A percentile compares a stretch with the other conserved stretches of the same genome.
phyloP scores from a whole-genome alignment of 2,113 vertebrate species.

The Chitala chitala region DNA sequence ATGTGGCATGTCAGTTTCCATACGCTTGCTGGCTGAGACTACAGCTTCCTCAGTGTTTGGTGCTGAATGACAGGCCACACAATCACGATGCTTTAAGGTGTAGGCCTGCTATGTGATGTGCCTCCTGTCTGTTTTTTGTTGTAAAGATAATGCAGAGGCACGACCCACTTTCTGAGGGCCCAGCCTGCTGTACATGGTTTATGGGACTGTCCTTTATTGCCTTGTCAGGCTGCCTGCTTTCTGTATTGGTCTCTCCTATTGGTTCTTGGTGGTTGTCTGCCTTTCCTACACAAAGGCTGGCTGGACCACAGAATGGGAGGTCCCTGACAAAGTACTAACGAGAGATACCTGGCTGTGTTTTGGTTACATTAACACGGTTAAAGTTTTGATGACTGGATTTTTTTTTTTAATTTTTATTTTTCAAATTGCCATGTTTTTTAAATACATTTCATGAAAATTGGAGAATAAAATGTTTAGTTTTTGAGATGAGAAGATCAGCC shows the following conservation, averaged over 20 bases:
- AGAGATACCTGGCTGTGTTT: background rate
- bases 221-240: background rate
- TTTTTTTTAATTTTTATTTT: background rate
- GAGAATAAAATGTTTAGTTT: background rate
- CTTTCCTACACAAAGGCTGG: background rate
- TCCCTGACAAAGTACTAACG: background rate
- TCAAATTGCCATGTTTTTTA: background rate
- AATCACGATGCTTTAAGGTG: background rate
- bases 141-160: background rate
- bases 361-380: background rate
- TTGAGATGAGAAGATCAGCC: background rate
- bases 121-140: background rate
- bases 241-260: background rate
- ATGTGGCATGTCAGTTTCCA: too few species aligned
- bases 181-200: background rate
- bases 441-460: constrained; percentile 10
- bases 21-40: too few species aligned
- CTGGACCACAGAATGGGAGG: background rate
- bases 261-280: background rate
- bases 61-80: background rate
- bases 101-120: background rate
- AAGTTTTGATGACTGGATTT: too few species aligned
- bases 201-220: background rate
- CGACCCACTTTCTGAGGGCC: background rate
- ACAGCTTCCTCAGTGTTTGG: background rate